phyloP scores from a whole-genome alignment of 1,140 invertebrate species.

The Calephelis virginiensis region DNA sequence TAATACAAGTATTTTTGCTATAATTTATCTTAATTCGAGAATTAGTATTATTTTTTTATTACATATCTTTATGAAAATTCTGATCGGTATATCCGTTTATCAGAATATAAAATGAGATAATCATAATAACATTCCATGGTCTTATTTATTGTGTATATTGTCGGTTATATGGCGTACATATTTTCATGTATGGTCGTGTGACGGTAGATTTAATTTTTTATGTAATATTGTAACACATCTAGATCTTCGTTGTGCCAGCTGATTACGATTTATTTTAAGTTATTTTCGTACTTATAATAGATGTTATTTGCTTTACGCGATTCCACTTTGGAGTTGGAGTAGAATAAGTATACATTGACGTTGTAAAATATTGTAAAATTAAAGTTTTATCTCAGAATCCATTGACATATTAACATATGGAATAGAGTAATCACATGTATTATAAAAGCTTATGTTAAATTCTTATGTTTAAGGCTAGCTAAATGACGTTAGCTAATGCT shows the following conservation, averaged over 20 bases:
- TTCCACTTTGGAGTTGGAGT: constrained; percentile 73
- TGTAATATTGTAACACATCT: constrained; percentile 56
- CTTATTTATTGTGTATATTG: constrained; percentile 77
- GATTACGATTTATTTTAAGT: constrained; percentile 55
- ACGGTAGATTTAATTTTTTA: constrained; percentile 41
- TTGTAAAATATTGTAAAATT: constrained; percentile 71
- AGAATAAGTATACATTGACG: constrained; percentile 47
- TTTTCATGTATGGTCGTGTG: constrained; percentile 70
- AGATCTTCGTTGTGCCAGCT: constrained; percentile 76
- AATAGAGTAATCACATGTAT: constrained; percentile 60
- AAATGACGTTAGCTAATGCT: constrained; percentile 74
- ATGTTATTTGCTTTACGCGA: constrained; percentile 64
- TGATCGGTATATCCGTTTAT: constrained; percentile 32
- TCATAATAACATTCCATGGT: constrained; percentile 76
- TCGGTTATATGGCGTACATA: constrained; percentile 67
- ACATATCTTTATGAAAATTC: constrained; percentile 45
- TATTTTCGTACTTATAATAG: constrained; percentile 74
- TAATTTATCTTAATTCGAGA: constrained; percentile 69
- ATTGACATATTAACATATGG: constrained; percentile 43
- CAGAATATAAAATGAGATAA: constrained; percentile 48
- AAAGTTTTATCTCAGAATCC: constrained; percentile 41
- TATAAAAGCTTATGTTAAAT: constrained; percentile 66
- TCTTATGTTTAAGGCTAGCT: constrained; percentile 64
- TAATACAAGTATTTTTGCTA: constrained; percentile 75
- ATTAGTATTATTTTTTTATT: constrained; percentile 68